Evolutionary conservation across 2,888 invertebrate genomes (phyloP).

Genomic region (Tuberolachnus salignus): DNA sequence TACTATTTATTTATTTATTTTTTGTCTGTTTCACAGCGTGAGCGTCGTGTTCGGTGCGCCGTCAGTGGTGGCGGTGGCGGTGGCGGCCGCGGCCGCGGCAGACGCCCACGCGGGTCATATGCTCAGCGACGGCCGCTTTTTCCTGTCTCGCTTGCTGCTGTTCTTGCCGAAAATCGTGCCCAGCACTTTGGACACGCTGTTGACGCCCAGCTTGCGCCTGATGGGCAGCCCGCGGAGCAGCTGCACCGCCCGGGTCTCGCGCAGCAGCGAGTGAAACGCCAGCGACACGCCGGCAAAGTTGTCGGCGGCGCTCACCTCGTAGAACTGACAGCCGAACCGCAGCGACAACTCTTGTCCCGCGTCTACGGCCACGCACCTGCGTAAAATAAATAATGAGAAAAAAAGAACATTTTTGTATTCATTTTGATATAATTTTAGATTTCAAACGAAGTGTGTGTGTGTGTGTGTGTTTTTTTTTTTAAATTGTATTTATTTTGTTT

Average conservation of each 20-base stretch:
- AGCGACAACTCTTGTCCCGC: constrained; percentile 80
- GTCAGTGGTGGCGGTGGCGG: constrained; percentile 20
- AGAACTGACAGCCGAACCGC: constrained; percentile 80
- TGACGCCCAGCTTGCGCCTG: constrained; percentile 75
- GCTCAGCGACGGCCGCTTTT: constrained; percentile 78
- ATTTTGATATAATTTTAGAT: too few species aligned
- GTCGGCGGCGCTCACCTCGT: constrained; percentile 84
- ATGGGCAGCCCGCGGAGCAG: constrained; percentile 72
- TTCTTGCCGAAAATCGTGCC: constrained; percentile 82
- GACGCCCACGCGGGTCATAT: constrained; percentile 65
- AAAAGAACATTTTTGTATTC: too few species aligned
- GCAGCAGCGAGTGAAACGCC: constrained; percentile 76
- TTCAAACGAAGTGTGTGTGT: too few species aligned
- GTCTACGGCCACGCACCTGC: constrained; percentile 70
- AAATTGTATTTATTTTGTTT: too few species aligned
- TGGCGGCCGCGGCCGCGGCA: constrained; percentile 13
- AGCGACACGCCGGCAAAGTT: constrained; percentile 80
- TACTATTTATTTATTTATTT: not conserved
- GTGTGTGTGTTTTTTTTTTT: too few species aligned
- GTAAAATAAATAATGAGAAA: too few species aligned
- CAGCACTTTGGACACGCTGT: constrained; percentile 78
- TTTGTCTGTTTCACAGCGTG: constrained; percentile 5
- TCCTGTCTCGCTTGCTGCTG: constrained; percentile 73
- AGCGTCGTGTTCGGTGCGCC: constrained; percentile 38
- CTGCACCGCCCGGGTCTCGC: constrained; percentile 79